These are phyloP conservation scores for Drosophila paranaensis DNA, from an alignment of 2,888 invertebrate species.

Conservation along the genomic window DNA sequence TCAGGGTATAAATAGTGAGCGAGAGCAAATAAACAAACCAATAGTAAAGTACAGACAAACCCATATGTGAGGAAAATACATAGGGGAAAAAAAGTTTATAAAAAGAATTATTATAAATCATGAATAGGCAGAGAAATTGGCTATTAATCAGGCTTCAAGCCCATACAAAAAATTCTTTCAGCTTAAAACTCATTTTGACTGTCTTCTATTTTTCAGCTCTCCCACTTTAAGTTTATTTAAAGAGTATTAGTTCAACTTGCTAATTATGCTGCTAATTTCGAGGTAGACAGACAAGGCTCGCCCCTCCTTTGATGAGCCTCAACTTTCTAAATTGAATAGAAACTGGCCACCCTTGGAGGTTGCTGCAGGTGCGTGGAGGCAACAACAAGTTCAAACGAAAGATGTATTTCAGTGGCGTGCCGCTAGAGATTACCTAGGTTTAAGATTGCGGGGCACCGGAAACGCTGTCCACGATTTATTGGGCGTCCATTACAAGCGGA, in stretches of 20 bases:
- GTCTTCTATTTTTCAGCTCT: constrained; percentile 4
- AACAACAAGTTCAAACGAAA: constrained; percentile 50
- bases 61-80: background rate
- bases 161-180: too few relatives aligned
- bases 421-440: constrained; percentile 35
- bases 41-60: background rate
- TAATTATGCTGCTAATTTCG: constrained; percentile 56
- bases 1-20: too few relatives aligned
- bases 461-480: constrained; percentile 80
- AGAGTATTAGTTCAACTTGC: constrained; percentile 12
- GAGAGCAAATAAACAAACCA: background rate
- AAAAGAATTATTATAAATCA: background rate
- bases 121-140: background rate
- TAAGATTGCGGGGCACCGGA: constrained; percentile 55
- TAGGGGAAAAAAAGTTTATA: background rate
- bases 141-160: too few relatives aligned
- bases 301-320: constrained; percentile 16
- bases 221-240: constrained; percentile 17
- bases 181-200: too few relatives aligned
- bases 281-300: background rate
- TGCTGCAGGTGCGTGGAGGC: constrained; percentile 35
- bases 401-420: constrained; percentile 66
- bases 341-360: constrained; percentile 1
- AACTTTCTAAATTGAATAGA: constrained; percentile 41
- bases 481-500: constrained; percentile 81